These are phyloP conservation scores for Spongia lamella DNA, from an alignment of 37 sponge, comb jelly and placozoan genomes.

Conservation along the genomic window DNA sequence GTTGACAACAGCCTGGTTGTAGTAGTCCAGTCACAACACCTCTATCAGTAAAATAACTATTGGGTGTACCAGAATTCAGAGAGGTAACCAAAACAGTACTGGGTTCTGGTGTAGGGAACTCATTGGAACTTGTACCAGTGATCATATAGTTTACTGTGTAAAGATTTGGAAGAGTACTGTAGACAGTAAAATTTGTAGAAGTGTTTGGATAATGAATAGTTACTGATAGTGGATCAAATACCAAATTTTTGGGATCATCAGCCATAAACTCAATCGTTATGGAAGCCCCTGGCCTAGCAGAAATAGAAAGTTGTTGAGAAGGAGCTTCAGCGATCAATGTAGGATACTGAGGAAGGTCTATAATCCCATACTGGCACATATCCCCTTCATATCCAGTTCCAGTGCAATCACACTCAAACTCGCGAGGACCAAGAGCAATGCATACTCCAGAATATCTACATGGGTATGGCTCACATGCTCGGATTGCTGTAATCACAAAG, in stretches of 20 bases:
- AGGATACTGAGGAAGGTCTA: not conserved
- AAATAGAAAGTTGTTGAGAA: not conserved
- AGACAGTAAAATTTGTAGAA: not conserved
- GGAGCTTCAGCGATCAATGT: not conserved
- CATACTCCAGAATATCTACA: constrained; percentile 19
- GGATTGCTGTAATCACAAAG: too few species aligned
- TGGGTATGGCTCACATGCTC: constrained; percentile 18
- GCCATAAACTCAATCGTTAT: not conserved
- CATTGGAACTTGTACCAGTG: not conserved
- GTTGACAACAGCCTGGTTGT: constrained; percentile 22
- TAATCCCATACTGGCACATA: constrained; percentile 3
- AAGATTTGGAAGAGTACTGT: too few species aligned
- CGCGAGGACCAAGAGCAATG: not conserved
- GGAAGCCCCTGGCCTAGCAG: constrained; percentile 13
- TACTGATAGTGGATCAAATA: constrained; percentile 3
- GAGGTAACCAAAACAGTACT: constrained; percentile 2
- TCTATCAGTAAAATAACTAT: constrained; percentile 1
- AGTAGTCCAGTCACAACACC: not conserved
- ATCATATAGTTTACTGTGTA: constrained; percentile 1
- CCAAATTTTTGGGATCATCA: not conserved
- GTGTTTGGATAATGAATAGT: not conserved
- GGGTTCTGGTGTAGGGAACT: constrained; percentile 9
- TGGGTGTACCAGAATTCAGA: not conserved
- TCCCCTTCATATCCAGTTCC: constrained; percentile 25
- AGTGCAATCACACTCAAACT: constrained; percentile 5